Conservation (phyloP, 2,888 invertebrate species). For the Heteromyza rotundicornis region DNA sequence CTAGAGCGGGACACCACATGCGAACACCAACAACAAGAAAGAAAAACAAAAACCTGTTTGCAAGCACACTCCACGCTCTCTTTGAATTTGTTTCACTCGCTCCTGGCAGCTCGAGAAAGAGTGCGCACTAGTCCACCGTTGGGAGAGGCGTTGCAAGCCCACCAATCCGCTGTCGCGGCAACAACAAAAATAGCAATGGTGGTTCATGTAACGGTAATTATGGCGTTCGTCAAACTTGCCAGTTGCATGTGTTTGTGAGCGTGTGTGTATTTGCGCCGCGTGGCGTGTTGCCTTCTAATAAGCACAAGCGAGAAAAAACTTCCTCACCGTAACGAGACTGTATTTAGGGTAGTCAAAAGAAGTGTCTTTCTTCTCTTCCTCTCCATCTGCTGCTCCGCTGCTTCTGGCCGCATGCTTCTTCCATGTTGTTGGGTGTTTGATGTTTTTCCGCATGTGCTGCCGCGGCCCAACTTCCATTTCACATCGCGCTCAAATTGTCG, state of each 20-base stretch:
- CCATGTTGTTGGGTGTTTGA: no score
- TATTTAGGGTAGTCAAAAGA: constrained; percentile 55
- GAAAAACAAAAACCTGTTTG: constrained; percentile 17
- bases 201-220: constrained; percentile 60
- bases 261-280: background rate
- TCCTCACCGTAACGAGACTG: constrained; percentile 56
- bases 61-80: background rate
- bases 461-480: background rate
- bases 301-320: constrained; percentile 17
- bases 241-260: constrained; percentile 13
- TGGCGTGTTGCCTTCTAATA: no score
- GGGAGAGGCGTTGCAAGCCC: constrained; percentile 26
- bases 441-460: constrained; percentile 42
- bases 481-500: background rate
- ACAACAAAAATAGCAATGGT: constrained; percentile 57
- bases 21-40: background rate
- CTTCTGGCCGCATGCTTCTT: background rate
- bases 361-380: background rate
- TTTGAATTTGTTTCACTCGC: background rate
- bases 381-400: background rate
- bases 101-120: constrained; percentile 7
- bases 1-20: constrained; percentile 20
- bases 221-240: constrained; percentile 57
- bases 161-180: constrained; percentile 46
- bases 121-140: background rate